Evolutionary conservation across 2,113 vertebrate genomes (phyloP).

Genomic region (Zosterops japonicus): DNA sequence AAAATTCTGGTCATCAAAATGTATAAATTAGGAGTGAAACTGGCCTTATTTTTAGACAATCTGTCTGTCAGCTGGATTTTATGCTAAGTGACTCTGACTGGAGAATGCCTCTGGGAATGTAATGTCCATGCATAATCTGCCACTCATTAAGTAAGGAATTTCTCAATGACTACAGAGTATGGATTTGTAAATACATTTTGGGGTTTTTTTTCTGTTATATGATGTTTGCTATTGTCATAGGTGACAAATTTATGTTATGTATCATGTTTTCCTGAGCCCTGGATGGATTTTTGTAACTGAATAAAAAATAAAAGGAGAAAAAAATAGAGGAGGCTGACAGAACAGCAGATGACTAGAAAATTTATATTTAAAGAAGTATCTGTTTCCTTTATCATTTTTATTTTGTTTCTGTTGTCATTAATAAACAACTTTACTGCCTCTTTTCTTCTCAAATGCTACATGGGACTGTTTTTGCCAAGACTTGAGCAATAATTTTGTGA

Average conservation of each 20-base stretch:
- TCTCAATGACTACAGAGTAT: constrained; percentile 35
- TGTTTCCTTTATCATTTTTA: constrained; percentile 4
- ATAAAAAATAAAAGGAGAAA: not conserved
- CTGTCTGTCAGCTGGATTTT: constrained; percentile 57
- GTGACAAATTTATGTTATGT: constrained; percentile 51
- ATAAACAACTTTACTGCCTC: constrained; percentile 48
- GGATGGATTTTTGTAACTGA: constrained; percentile 61
- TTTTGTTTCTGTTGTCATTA: constrained; percentile 27
- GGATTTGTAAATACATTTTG: constrained; percentile 71
- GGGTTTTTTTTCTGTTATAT: constrained; percentile 17
- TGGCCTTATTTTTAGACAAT: constrained; percentile 70
- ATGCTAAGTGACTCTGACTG: constrained; percentile 23
- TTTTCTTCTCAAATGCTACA: not conserved
- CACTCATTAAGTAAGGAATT: constrained; percentile 21
- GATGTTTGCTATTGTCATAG: constrained; percentile 61
- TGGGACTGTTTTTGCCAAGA: not conserved
- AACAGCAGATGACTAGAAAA: not conserved
- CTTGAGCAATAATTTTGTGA: not conserved
- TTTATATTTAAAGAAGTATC: constrained; percentile 13
- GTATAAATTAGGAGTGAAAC: constrained; percentile 22
- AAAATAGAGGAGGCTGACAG: not conserved
- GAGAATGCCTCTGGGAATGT: constrained; percentile 64
- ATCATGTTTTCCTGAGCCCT: constrained; percentile 43
- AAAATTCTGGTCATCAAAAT: not conserved
- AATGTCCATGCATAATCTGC: constrained; percentile 10